These are phyloP conservation scores for Agonum fuliginosum DNA, from an alignment of 2,888 invertebrate genomes.

Conservation along the genomic window DNA sequence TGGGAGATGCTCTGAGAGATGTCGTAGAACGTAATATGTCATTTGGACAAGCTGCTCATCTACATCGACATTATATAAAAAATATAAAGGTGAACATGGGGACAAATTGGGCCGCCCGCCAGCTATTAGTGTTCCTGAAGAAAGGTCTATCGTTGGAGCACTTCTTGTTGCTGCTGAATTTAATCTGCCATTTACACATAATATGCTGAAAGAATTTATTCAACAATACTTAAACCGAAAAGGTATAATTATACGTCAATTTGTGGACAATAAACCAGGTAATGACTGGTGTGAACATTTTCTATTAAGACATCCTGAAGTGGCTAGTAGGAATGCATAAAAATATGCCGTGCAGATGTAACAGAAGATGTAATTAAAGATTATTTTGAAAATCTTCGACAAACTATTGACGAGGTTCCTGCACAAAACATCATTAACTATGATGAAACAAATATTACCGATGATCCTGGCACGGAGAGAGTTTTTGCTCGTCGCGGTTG, in stretches of 20 bases:
- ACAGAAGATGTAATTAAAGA: constrained; percentile 24
- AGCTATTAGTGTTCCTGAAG: too few species aligned
- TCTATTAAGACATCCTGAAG: constrained; percentile 47
- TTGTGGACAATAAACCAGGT: constrained; percentile 52
- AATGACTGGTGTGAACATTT: constrained; percentile 39
- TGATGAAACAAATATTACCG: constrained; percentile 68
- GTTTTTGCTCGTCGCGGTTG: constrained; percentile 64
- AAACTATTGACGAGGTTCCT: constrained; percentile 58
- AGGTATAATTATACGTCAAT: background rate
- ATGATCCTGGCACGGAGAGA: constrained; percentile 66
- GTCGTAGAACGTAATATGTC: background rate
- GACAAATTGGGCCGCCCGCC: too few species aligned
- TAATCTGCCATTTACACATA: too few species aligned
- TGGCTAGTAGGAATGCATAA: background rate
- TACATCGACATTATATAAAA: background rate
- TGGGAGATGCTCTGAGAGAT: background rate
- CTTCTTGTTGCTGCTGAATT: too few species aligned
- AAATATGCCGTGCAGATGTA: constrained; percentile 20
- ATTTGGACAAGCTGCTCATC: background rate
- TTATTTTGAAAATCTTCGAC: constrained; percentile 60
- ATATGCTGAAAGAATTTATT: background rate
- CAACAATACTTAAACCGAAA: constrained; percentile 7
- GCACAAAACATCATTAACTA: constrained; percentile 66
- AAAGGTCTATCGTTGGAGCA: too few species aligned
- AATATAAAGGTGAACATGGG: background rate